Evolutionary conservation across 2,888 invertebrate species (phyloP), one percentile per base, ranked within the genome.

Genomic region (Beris chalybata): DNA sequence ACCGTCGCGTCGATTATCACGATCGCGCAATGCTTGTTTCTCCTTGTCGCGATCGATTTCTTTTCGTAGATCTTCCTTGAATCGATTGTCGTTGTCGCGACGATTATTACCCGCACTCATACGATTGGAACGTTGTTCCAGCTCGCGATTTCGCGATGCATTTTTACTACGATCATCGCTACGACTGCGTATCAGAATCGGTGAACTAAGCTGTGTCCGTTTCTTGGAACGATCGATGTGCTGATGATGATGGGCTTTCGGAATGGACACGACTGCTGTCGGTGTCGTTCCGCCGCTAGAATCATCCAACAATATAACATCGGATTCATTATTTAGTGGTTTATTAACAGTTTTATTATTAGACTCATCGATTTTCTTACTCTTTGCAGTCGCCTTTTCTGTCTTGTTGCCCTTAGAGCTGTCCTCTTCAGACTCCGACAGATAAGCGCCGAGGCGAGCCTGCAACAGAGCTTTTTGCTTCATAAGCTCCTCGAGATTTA

Each of bases 401-500:
- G 65, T 72, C 72, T 30, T 75, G 70, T 4, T 70, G 58, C 70
- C 74, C 38, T 61, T 61, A 4, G 61, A 61, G 0, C 83, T 85
- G 5, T 87, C 87, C 53, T 85, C 85, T 56, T 85, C 85, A 43
- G 86, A 85, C 70, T 89, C 89, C 0, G 89, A 90, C 74, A 85
- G 85, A 76, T 90, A 92, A 69, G 92, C 92, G 54, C 89, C 88
- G 55, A 91, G 81, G 44, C 90, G 85, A 47, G 92, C 92, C 81
- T 93, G 93, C 53, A 93, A 81, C 52, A 89, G 74, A 74, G 92
- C 93, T 81, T 94, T 94, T 77, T 94, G 93, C 74, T 89, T 89
- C 93, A 94, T 94, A 66, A 94, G 81, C 71, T 94, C 94, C 75
- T 94, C 94, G 32, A 94, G 80, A 77, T 94, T 93, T 72, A 93